Evolutionary conservation across 2,113 vertebrate species (phyloP), one percentile per base, ranked within the genome.

Genomic region (Gopherus evgoodei): DNA sequence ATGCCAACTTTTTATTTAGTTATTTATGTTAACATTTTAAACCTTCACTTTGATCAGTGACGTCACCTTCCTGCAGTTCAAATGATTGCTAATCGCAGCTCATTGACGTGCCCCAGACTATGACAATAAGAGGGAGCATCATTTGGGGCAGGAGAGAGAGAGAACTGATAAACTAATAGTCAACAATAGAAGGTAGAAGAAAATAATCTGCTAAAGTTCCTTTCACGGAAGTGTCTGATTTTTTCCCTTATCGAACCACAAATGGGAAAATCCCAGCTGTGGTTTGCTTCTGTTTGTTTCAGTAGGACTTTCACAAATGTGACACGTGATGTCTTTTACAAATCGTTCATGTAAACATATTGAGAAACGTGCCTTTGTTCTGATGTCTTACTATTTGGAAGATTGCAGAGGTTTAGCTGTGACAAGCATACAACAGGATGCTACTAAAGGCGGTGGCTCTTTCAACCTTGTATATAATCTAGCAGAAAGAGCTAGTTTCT

Each of bases 261-360:
- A 92, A 79, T 83, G 86, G 96, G 96, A 97, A 95, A 97, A 95
- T 88, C 89, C 95, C 92, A 93, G 62, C 24, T 78, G 90, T 56
- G 86, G 56, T 38, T 93, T 81, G 49, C 83, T 87, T 89, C 54
- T 94, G 56, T 88, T 94, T 86, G 65, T 92, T 96, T 95, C 80
- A 87, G 65, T 65, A 47, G 75, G 80, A 49, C 83, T 92, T 95
- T 92, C 49, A 11, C 27, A 59, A 81, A 86, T 42, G 13, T 85
- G 86, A 93, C 81, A 65, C 25, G 31, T 1, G 2, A 24, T 79
- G 86, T 44, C 38, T 90, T 53, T 90, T 89, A 89, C 53, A 93
- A 89, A 83, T 16, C 38, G 24, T 93, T n/a, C 31, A 10, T 90
- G 54, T 56, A 69, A 97, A 81, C 78, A 76, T 95, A 84, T 87